Conservation (phyloP, 2,797 vertebrate genomes). For the Lagocephalus sceleratus region DNA sequence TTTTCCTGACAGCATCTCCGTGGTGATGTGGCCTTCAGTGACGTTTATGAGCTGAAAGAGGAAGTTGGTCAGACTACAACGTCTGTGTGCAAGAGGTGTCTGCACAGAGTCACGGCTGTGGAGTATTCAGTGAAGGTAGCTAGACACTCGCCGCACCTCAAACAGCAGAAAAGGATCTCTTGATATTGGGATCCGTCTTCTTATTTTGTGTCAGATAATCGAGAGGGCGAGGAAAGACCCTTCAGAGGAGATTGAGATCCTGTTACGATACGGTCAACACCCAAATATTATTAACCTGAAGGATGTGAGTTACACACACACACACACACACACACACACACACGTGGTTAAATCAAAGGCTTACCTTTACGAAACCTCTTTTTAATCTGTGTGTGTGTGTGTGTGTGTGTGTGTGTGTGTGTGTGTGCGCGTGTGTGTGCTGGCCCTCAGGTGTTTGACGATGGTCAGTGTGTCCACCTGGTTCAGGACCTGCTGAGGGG, state of each 20-base stretch:
- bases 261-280: slow-evolving; percentile 94
- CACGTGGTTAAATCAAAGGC: not conserved
- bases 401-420: not conserved
- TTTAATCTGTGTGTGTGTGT: not conserved
- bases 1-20: slow-evolving; percentile 82
- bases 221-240: slow-evolving; percentile 90
- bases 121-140: slow-evolving; percentile 94
- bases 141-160: not conserved
- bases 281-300: slow-evolving; percentile 94
- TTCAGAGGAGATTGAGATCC: slow-evolving; percentile 96
- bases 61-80: slow-evolving; percentile 85
- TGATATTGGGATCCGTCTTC: not conserved
- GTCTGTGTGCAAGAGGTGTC: slow-evolving; percentile 86
- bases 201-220: slow-evolving; percentile 81
- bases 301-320: slow-evolving; percentile 80
- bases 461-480: slow-evolving; percentile 86
- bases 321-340: not conserved
- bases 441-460: slow-evolving; percentile 90
- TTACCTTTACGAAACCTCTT: not conserved
- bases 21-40: slow-evolving; percentile 85
- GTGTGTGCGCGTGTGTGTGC: slow-evolving; percentile 8
- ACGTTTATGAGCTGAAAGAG: slow-evolving; percentile 91
- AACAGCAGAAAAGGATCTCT: not conserved
- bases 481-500: slow-evolving; percentile 93
- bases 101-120: slow-evolving; percentile 88